A percentile compares a stretch with the other conserved stretches of the same genome.
phyloP scores from a whole-genome alignment of 2,797 vertebrate genomes.

The Poecilia picta region DNA sequence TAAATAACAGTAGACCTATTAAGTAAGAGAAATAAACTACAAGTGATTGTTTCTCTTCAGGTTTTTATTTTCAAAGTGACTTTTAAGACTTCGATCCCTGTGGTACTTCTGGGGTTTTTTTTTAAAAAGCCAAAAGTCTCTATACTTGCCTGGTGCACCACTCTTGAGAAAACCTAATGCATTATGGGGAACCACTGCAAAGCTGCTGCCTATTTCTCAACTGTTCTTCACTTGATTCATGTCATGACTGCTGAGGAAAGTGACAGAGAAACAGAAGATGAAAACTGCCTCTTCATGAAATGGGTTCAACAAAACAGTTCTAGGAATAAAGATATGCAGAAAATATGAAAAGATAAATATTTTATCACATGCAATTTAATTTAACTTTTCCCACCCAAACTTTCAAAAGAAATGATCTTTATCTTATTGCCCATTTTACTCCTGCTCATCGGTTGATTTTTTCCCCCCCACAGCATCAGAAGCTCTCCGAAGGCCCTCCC shows the following conservation, averaged over 20 bases:
- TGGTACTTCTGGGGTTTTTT: neutral
- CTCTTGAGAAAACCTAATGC: neutral
- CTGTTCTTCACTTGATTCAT: constrained; percentile 9
- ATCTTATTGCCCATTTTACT: constrained; percentile 50
- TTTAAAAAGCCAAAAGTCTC: neutral
- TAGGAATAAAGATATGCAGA: neutral
- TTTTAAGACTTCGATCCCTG: neutral
- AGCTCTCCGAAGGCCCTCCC: constrained; percentile 48
- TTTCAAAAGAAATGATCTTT: constrained; percentile 36
- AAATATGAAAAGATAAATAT: neutral
- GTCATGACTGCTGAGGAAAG: constrained; percentile 5
- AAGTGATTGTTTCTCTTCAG: neutral
- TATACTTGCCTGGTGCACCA: neutral
- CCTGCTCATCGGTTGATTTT: constrained; percentile 44
- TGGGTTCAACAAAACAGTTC: constrained; percentile 6
- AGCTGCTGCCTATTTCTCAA: constrained; percentile 1
- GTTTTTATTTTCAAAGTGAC: constrained; percentile 5
- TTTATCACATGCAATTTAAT: constrained; percentile 13
- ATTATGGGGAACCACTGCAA: constrained; percentile 13
- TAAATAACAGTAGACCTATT: neutral
- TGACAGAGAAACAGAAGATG: neutral
- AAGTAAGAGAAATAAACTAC: neutral
- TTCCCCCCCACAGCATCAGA: constrained; percentile 36
- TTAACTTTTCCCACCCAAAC: constrained; percentile 27
- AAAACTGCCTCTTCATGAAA: constrained; percentile 7